A percentile compares a stretch with the other conserved stretches of the same genome.
phyloP scores from a whole-genome alignment of 2,888 invertebrate species.

The Polyommatus iphigenia region DNA sequence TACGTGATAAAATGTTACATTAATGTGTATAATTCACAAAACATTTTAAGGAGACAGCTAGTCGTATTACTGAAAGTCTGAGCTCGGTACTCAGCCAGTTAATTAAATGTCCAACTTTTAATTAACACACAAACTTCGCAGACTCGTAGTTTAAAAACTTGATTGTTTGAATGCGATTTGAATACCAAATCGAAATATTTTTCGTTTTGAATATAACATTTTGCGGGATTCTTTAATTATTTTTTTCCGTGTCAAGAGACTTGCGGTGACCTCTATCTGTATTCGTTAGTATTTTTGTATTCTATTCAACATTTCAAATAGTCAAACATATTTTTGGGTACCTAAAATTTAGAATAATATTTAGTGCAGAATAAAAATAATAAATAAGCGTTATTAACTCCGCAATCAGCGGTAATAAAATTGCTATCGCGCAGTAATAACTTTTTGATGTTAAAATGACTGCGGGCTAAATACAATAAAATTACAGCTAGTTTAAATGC shows the following conservation, averaged over 20 bases:
- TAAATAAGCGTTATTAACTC: not conserved
- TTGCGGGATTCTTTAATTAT: not conserved
- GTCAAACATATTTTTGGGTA: not conserved
- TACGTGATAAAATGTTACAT: not conserved
- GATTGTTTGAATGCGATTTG: not conserved
- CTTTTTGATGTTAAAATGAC: not conserved
- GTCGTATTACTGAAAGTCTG: not conserved
- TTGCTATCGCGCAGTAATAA: not conserved
- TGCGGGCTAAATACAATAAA: too few relatives aligned
- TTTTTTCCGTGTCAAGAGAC: not conserved
- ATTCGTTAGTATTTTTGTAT: not conserved
- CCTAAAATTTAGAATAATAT: not conserved
- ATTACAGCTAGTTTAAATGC: not conserved
- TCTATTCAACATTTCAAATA: not conserved
- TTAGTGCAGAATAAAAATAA: not conserved
- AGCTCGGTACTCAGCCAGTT: not conserved
- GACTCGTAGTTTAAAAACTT: constrained; percentile 3
- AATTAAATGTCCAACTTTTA: constrained; percentile 22
- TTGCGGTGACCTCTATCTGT: not conserved
- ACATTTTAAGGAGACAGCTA: not conserved
- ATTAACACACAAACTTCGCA: constrained; percentile 22
- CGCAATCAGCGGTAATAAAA: not conserved
- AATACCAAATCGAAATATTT: not conserved
- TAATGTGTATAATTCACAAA: not conserved
- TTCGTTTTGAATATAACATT: not conserved